These are phyloP conservation scores for Sebastes taczanowskii DNA, from an alignment of 2,797 vertebrate genomes.

Conservation along the genomic window DNA sequence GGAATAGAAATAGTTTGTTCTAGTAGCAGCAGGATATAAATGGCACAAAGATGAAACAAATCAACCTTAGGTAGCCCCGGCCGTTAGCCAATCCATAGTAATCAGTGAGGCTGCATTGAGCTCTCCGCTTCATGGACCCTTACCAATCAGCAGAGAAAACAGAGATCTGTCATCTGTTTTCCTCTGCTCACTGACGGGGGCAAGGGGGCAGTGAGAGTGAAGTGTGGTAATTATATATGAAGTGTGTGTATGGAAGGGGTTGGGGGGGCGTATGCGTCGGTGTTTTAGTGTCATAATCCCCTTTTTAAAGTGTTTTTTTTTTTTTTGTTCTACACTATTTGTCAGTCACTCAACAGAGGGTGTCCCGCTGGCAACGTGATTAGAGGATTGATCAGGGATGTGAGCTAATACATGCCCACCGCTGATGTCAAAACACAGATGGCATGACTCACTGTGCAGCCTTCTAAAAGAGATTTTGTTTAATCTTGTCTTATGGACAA, in stretches of 20 bases:
- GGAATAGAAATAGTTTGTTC: constrained; percentile 66
- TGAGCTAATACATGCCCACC: constrained; percentile 46
- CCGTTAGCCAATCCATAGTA: constrained; percentile 79
- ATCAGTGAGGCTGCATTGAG: constrained; percentile 80
- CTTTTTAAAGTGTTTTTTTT: constrained; percentile 22
- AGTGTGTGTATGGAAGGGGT: neutral
- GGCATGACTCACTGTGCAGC: constrained; percentile 55
- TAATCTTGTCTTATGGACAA: constrained; percentile 62
- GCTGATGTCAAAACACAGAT: constrained; percentile 66
- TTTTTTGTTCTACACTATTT: constrained; percentile 9
- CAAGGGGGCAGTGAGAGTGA: constrained; percentile 47
- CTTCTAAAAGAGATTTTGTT: constrained; percentile 61
- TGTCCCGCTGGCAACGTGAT: constrained; percentile 50
- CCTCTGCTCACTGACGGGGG: constrained; percentile 57
- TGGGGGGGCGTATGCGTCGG: neutral
- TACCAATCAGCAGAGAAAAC: constrained; percentile 78
- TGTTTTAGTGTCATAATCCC: constrained; percentile 46
- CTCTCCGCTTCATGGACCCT: constrained; percentile 75
- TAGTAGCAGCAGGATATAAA: constrained; percentile 74
- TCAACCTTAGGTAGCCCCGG: constrained; percentile 72
- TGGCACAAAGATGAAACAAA: constrained; percentile 82
- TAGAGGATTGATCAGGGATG: constrained; percentile 62
- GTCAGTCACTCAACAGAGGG: constrained; percentile 43
- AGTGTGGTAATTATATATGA: constrained; percentile 57
- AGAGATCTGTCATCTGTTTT: constrained; percentile 76